phyloP scores from a whole-genome alignment of 2,888 invertebrate species.

The Drosophila anceps region DNA sequence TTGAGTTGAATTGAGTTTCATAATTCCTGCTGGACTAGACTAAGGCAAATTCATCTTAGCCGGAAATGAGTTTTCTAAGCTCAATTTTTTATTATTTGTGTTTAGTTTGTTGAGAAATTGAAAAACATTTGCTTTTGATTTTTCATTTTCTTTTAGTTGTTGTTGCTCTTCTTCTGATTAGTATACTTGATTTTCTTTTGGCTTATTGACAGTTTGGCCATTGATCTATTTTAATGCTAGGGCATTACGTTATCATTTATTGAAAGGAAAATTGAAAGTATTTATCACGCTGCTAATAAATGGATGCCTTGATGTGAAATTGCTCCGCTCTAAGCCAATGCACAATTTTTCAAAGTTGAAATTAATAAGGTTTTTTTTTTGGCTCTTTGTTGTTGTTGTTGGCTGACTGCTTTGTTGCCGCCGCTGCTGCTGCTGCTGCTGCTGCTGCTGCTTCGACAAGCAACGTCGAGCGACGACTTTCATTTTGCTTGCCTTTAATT shows the following conservation, averaged over 20 bases:
- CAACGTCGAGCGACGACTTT: slow-evolving; percentile 43
- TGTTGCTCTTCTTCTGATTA: neutral
- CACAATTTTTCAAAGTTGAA: slow-evolving; percentile 80
- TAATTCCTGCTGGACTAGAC: neutral
- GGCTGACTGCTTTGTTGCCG: slow-evolving; percentile 7
- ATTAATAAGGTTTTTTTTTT: slow-evolving; percentile 72
- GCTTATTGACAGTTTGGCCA: slow-evolving; percentile 46
- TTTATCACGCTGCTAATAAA: slow-evolving; percentile 80
- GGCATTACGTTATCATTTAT: slow-evolving; percentile 80
- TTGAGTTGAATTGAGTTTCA: neutral
- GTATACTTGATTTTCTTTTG: slow-evolving; percentile 1
- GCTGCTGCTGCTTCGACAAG: slow-evolving; percentile 21
- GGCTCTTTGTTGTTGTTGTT: slow-evolving; percentile 13
- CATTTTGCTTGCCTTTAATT: slow-evolving; percentile 78
- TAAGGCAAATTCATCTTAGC: neutral
- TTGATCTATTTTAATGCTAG: slow-evolving; percentile 76
- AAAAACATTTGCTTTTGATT: slow-evolving; percentile 17
- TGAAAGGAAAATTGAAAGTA: slow-evolving; percentile 81
- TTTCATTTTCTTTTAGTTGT: too few species aligned
- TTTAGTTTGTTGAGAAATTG: slow-evolving; percentile 27
- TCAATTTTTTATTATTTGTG: neutral
- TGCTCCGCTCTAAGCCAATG: slow-evolving; percentile 69
- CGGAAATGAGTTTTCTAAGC: slow-evolving; percentile 20
- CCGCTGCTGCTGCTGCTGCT: slow-evolving; percentile 28
- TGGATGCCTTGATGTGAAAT: slow-evolving; percentile 65